These are phyloP conservation scores for Heterocephalus glaber DNA, from an alignment of 2,113 vertebrate species.

Conservation along the genomic window DNA sequence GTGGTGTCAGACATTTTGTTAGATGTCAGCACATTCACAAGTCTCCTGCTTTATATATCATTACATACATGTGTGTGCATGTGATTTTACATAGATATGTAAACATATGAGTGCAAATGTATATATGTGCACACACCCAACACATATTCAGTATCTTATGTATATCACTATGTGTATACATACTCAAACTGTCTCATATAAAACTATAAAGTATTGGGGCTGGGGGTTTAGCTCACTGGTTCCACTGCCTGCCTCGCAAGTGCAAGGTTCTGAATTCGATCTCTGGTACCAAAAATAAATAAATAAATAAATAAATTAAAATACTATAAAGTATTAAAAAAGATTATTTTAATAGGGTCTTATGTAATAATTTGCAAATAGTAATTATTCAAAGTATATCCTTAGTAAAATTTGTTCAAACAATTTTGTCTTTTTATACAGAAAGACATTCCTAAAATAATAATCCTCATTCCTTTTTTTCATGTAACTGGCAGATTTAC, in stretches of 20 bases:
- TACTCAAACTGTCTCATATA: neutral
- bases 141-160: neutral
- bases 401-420: neutral
- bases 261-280: too few species aligned
- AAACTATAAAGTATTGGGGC: neutral
- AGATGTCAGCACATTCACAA: neutral
- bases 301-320: too few species aligned
- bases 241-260: too few species aligned
- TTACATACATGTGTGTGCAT: neutral
- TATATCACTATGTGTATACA: neutral
- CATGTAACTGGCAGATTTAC: neutral
- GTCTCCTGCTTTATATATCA: neutral
- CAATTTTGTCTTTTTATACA: neutral
- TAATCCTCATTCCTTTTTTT: neutral
- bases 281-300: too few species aligned
- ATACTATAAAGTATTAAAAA: neutral
- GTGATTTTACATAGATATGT: neutral
- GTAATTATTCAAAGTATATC: conserved; percentile 3
- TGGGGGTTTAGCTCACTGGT: too few species aligned
- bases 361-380: neutral
- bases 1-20: neutral
- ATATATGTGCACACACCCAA: neutral
- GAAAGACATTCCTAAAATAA: neutral
- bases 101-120: neutral
- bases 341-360: neutral